Evolutionary conservation across 2,888 invertebrate genomes (phyloP), one percentile per base, ranked within the genome.

Genomic region (Cephus sareptanus): DNA sequence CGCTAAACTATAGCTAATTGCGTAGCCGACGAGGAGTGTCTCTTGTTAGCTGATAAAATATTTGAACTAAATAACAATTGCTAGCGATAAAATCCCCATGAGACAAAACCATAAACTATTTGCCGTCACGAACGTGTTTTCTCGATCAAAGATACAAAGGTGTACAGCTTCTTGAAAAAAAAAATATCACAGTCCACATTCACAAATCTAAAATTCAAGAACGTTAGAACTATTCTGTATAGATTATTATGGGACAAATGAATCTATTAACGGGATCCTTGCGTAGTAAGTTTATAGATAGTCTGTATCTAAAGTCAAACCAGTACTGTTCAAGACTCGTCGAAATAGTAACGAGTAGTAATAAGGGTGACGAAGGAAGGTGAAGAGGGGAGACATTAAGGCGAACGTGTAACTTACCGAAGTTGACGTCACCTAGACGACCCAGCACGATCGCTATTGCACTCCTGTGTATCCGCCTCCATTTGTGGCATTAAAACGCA

Each of bases 341-440:
- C 23, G 56, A 56, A 56, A 23, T 56, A 56, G 56, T 15, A 23
- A 56, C 23, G 2, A 23, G 56, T 23, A 15, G 23, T 56, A 56
- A 37, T 35, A 9, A 56, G 56, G 23, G 56, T 0, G 56, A 56
- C 23, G 56, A 56, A 56, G 40, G 15, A 23, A 56, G 9, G 23
- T 56, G 2, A 56, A 56, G 56, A 56, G 23, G 23, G 31, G 15
- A 71, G 12, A 34, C 13, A 31, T 71, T 33, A 33, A 71, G 79
- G 80, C 79, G 79, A 75, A 77, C 78, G 77, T 81, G 77, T 80
- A 81, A 82, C 81, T 80, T 75, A 56, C 9, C 56, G 23, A 79
- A 79, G 79, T 81, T 86, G 85, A 87, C 87, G 85, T 87, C 87
- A 85, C 82, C 82, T 83, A 77, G 78, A 80, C 82, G 80, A 73